Evolutionary conservation across 2,113 vertebrate species (phyloP), one percentile per base, ranked within the genome.

Genomic region (Microcebus tavaratra): DNA sequence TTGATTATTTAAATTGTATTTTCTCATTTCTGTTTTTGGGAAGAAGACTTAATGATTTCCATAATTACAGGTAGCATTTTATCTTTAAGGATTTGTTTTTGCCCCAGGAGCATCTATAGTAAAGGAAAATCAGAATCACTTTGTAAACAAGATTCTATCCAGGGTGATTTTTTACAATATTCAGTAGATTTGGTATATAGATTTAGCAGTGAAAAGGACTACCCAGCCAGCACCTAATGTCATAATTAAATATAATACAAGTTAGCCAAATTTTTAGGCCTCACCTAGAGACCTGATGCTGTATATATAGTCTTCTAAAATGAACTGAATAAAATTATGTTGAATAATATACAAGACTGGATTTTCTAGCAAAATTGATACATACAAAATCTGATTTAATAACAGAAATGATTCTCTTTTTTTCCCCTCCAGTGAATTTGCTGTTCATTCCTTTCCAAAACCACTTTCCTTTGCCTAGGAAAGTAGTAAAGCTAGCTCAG

Each of bases 201-300:
- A 79, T 70, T 88, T 88, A 67, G 20, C 36, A 88, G 50, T 72
- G 34, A 88, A 92, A 95, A 59, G 50, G 25, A 72, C 14, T 73
- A 81, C 82, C 15, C 8, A 90, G 76, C n/a, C 8, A 90, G 76
- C 25, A 3, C 42, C 39, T 79, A 93, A 9, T 61, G n/a, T 92
- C 34, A 94, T 94, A 68, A 67, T 59, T 50, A 86, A 91, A 94
- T 79, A 61, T 34, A 83, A 88, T 67, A 63, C 25, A 91, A 94
- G 6, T 86, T 29, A 63, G 42, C 17, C 23, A 96, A 80, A 88
- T 55, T 75, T 88, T 88, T 85, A 76, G 31, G 12, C 82, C 57
- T 85, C 31, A 53, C 18, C 15, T 95, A 76, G 86, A 95, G 27
- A 79, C 7, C 36, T 20, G 90, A 4, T 83, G 29, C 3, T 84